Conservation (phyloP, 1,140 invertebrate species). For the Musca domestica region DNA sequence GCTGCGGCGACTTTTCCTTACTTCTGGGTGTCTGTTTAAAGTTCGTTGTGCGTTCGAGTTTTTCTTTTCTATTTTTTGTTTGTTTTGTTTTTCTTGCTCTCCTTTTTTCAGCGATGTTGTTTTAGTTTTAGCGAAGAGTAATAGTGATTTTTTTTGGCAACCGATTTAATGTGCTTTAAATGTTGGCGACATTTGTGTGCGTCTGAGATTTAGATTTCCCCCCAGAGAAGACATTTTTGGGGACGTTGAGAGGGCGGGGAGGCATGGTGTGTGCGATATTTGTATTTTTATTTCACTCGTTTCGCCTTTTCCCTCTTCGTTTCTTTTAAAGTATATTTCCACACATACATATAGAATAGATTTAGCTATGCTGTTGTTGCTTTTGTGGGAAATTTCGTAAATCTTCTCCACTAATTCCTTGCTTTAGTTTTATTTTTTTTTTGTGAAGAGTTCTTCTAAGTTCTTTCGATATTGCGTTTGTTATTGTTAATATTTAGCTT, state of each 20-base stretch:
- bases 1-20: no score
- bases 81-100: no score
- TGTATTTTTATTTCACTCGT: not conserved
- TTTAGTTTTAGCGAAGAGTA: no score
- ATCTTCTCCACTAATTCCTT: not conserved
- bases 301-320: no score
- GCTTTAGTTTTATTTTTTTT: not conserved
- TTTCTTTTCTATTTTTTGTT: not conserved
- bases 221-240: no score
- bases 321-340: no score
- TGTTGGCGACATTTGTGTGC: not conserved
- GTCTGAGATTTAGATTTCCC: no score
- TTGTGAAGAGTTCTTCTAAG: not conserved
- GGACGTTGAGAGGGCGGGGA: no score
- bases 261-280: not conserved
- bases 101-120: no score
- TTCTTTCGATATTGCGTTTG: not conserved
- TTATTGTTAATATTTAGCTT: no score
- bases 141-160: not conserved
- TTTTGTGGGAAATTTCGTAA: slow-evolving; percentile 7
- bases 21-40: slow-evolving; percentile 4
- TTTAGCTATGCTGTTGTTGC: not conserved
- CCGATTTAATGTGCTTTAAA: not conserved
- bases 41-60: slow-evolving; percentile 19
- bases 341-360: no score